A percentile compares a stretch with the other conserved stretches of the same genome.
These are phyloP conservation scores for Unio delphinus DNA, from an alignment of 2,888 invertebrate genomes.

Conservation along the genomic window DNA sequence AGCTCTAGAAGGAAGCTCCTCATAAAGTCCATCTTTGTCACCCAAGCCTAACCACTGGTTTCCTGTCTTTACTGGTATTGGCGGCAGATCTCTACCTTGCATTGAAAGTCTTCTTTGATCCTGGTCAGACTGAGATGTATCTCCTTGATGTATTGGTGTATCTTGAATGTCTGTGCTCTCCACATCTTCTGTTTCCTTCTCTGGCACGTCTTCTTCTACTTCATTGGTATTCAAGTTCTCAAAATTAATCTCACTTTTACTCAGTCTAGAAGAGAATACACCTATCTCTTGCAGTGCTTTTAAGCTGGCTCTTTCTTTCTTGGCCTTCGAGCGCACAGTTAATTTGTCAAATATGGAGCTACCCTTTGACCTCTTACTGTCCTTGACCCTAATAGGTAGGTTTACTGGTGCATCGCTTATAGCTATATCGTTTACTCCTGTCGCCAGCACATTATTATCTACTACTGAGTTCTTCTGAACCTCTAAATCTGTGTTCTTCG, in stretches of 20 bases:
- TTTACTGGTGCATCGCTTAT: conserved; percentile 25
- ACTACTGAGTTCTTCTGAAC: neutral
- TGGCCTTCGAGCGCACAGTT: conserved; percentile 53
- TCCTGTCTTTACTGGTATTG: conserved; percentile 47
- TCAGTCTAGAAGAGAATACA: conserved; percentile 59
- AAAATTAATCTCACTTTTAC: conserved; percentile 50
- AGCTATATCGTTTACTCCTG: neutral
- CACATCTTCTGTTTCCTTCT: conserved; percentile 17
- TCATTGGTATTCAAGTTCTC: conserved; percentile 28
- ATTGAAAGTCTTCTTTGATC: conserved; percentile 16
- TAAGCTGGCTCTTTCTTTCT: conserved; percentile 58
- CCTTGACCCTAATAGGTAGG: conserved; percentile 54
- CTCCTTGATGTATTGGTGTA: conserved; percentile 2
- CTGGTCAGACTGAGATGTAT: neutral
- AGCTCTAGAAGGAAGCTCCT: conserved; percentile 50
- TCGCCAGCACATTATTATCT: conserved; percentile 8
- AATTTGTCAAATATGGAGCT: conserved; percentile 57
- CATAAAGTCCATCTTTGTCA: conserved; percentile 55
- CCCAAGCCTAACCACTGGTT: conserved; percentile 10
- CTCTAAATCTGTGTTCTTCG: conserved; percentile 9
- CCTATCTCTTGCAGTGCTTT: conserved; percentile 59
- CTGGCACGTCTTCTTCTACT: conserved; percentile 6
- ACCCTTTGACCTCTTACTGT: conserved; percentile 51
- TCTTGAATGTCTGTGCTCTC: conserved; percentile 4
- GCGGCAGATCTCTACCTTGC: conserved; percentile 58